These are phyloP conservation scores for Coryphaenoides rupestris DNA, from an alignment of 2,113 vertebrate species.

Conservation along the genomic window DNA sequence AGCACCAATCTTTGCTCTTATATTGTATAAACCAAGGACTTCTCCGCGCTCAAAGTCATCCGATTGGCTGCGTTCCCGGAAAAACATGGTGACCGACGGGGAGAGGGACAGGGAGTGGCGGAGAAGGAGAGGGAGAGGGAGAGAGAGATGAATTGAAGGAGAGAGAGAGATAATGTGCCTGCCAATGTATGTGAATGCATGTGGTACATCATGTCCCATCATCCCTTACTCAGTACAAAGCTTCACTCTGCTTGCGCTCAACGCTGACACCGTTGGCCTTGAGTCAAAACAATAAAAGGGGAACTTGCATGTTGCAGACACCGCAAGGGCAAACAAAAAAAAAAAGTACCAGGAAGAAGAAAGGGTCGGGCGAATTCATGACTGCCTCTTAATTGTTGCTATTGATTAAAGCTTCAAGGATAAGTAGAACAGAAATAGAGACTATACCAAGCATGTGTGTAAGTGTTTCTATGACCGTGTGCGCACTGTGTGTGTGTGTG, in stretches of 20 bases:
- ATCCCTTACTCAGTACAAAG: slow-evolving; percentile 33
- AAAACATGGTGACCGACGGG: slow-evolving; percentile 46
- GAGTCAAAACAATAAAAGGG: slow-evolving; percentile 18
- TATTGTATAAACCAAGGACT: slow-evolving; percentile 74
- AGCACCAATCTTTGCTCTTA: slow-evolving; percentile 70
- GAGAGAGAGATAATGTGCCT: slow-evolving; percentile 37
- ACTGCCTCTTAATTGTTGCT: slow-evolving; percentile 46
- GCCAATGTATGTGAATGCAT: slow-evolving; percentile 54
- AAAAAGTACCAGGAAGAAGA: slow-evolving; percentile 42
- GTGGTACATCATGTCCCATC: slow-evolving; percentile 49
- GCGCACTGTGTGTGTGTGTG: too few relatives aligned
- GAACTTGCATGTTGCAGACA: slow-evolving; percentile 39
- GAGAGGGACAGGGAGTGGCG: slow-evolving; percentile 29
- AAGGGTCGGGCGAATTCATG: slow-evolving; percentile 47
- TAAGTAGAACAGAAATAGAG: slow-evolving; percentile 21
- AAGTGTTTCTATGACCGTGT: not conserved
- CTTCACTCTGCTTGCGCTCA: slow-evolving; percentile 33
- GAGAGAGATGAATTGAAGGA: slow-evolving; percentile 23
- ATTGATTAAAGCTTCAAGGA: slow-evolving; percentile 46
- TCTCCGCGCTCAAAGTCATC: slow-evolving; percentile 72
- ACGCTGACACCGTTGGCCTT: slow-evolving; percentile 25
- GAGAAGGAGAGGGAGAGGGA: slow-evolving; percentile 34
- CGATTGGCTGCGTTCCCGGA: slow-evolving; percentile 69
- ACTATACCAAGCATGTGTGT: not conserved
- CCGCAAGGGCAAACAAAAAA: slow-evolving; percentile 44